Conservation (phyloP, 2,797 vertebrate species). For the Peromyscus melanophrys region DNA sequence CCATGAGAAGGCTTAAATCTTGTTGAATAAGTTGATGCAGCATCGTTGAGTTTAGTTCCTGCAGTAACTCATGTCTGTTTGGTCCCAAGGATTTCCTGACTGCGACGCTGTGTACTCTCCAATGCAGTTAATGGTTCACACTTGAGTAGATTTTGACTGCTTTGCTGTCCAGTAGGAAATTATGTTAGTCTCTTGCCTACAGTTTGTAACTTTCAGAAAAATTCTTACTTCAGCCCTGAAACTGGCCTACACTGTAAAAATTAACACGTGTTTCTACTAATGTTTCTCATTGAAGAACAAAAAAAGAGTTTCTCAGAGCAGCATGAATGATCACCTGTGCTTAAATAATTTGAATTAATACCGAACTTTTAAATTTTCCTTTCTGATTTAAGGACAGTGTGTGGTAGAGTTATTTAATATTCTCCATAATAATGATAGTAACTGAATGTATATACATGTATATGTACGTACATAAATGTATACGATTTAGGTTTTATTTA, state of each 20-base stretch:
- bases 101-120: background rate
- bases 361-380: background rate
- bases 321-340: conserved; percentile 39
- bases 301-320: conserved; percentile 27
- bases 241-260: conserved; percentile 53
- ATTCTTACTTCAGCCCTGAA: conserved; percentile 38
- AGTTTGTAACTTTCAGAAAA: conserved; percentile 52
- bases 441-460: background rate
- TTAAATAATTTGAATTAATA: conserved; percentile 41
- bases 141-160: background rate
- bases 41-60: background rate
- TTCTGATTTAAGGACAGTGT: background rate
- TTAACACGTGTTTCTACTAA: conserved; percentile 40
- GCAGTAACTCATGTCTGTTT: background rate
- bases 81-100: conserved; percentile 2
- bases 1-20: background rate
- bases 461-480: background rate
- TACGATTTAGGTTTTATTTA: background rate
- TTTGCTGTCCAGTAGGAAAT: background rate
- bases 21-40: background rate
- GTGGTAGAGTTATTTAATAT: background rate
- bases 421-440: background rate
- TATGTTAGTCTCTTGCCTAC: background rate
- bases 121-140: background rate
- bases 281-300: conserved; percentile 58